These are phyloP conservation scores for Chaenodraco wilsoni DNA, from an alignment of 2,797 vertebrate species.

Conservation along the genomic window DNA sequence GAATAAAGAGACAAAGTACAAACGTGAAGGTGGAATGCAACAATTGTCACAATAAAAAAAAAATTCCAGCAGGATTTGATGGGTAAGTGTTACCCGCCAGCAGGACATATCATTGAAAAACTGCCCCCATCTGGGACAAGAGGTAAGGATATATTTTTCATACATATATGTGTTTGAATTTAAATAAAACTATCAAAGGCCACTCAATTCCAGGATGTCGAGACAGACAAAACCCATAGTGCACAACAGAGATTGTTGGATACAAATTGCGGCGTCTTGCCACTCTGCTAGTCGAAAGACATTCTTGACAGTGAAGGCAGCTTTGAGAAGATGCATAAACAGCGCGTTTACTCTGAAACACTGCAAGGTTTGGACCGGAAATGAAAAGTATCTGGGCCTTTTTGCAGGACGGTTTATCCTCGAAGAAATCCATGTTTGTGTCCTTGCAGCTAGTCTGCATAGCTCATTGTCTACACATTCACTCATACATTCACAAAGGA, in stretches of 20 bases:
- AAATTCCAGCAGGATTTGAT: slow-evolving; percentile 16
- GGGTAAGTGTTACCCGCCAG: slow-evolving; percentile 41
- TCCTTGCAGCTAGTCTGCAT: slow-evolving; percentile 44
- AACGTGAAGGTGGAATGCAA: slow-evolving; percentile 35
- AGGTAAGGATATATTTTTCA: slow-evolving; percentile 49
- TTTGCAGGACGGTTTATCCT: slow-evolving; percentile 42
- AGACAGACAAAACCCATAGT: slow-evolving; percentile 76
- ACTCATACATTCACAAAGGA: slow-evolving; percentile 82
- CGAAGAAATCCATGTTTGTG: slow-evolving; percentile 45
- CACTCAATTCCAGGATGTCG: slow-evolving; percentile 78
- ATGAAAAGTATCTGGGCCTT: slow-evolving; percentile 35
- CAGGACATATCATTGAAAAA: slow-evolving; percentile 38
- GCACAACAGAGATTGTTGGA: slow-evolving; percentile 71
- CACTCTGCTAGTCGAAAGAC: slow-evolving; percentile 62
- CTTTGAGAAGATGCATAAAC: slow-evolving; percentile 69
- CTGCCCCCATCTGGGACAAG: slow-evolving; percentile 39
- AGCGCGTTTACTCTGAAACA: slow-evolving; percentile 48
- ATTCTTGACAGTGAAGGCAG: slow-evolving; percentile 76
- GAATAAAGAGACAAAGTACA: slow-evolving; percentile 29
- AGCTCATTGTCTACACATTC: slow-evolving; percentile 61
- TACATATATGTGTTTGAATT: slow-evolving; percentile 58
- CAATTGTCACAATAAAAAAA: neutral
- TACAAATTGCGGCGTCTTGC: slow-evolving; percentile 35
- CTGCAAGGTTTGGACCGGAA: slow-evolving; percentile 39
- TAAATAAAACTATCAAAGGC: slow-evolving; percentile 74